phyloP scores from a whole-genome alignment of 2,888 invertebrate genomes.

The Caenorhabditis imperialis region DNA sequence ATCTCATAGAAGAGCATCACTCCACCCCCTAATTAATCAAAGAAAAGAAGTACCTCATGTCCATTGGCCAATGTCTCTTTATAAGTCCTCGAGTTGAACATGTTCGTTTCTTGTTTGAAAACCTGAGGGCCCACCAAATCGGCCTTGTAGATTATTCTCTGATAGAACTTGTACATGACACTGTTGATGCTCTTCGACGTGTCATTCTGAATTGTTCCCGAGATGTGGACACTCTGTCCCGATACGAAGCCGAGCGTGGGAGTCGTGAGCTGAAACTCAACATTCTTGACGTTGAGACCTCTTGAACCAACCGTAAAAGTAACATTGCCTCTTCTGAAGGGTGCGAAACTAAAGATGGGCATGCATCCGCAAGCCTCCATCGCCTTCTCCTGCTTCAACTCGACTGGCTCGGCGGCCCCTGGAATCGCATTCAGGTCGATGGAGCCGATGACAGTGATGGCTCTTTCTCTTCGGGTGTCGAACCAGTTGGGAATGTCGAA shows the following conservation, averaged over 20 bases:
- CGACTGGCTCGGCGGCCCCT: not conserved
- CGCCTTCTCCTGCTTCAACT: slow-evolving; percentile 1
- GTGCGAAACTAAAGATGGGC: not conserved
- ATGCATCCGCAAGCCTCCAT: not conserved
- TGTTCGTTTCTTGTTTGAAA: too few relatives aligned
- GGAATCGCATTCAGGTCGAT: slow-evolving; percentile 22
- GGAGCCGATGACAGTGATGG: slow-evolving; percentile 27
- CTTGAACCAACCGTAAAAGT: slow-evolving; percentile 23
- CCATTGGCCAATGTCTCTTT: too few relatives aligned
- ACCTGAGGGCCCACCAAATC: too few relatives aligned
- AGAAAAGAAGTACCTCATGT: too few relatives aligned
- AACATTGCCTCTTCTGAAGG: slow-evolving; percentile 19
- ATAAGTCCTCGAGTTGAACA: too few relatives aligned
- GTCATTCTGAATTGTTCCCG: not conserved
- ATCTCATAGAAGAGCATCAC: too few relatives aligned
- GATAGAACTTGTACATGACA: not conserved
- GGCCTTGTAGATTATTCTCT: not conserved
- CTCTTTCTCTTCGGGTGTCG: slow-evolving; percentile 6
- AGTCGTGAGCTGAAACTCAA: slow-evolving; percentile 17
- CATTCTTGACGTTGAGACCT: too few relatives aligned
- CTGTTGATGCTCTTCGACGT: not conserved
- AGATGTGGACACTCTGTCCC: not conserved
- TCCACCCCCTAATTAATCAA: too few relatives aligned
- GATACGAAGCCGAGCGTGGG: slow-evolving; percentile 35
- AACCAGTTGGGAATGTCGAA: slow-evolving; percentile 29